Conservation (phyloP, 2,113 vertebrate genomes). For the Himantopus leucocephalus region DNA sequence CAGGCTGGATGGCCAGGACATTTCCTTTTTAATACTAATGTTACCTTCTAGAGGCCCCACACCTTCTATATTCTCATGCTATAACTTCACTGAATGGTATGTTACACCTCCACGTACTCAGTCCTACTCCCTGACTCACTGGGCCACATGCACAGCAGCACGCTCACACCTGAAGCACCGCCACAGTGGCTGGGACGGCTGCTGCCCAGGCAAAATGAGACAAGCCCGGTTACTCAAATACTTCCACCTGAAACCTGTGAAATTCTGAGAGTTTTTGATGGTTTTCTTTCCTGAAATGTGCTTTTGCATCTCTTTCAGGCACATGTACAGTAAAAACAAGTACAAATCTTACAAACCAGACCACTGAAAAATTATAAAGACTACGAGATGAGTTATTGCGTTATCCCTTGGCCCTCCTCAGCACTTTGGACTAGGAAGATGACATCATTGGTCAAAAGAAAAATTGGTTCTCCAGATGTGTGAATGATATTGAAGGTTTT, state of each 20-base stretch:
- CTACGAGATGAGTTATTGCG: not conserved
- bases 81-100: not conserved
- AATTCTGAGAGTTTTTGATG: not conserved
- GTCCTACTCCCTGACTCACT: not conserved
- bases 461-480: slow-evolving; percentile 37
- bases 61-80: not conserved
- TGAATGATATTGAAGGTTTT: not conserved
- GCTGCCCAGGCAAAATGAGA: not conserved
- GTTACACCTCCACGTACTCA: not conserved
- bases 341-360: not conserved
- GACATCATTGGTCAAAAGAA: not conserved
- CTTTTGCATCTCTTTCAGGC: not conserved
- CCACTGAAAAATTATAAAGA: not conserved
- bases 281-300: not conserved
- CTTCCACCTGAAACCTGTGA: not conserved
- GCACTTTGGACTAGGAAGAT: not conserved
- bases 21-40: not conserved
- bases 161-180: not conserved
- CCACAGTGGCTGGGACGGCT: not conserved
- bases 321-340: not conserved
- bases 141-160: rapidly evolving
- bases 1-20: not conserved
- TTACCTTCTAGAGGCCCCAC: not conserved
- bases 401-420: not conserved
- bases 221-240: not conserved